Evolutionary conservation across 2,888 invertebrate genomes (phyloP), one percentile per base, ranked within the genome.

Genomic region (Agelastica alni): DNA sequence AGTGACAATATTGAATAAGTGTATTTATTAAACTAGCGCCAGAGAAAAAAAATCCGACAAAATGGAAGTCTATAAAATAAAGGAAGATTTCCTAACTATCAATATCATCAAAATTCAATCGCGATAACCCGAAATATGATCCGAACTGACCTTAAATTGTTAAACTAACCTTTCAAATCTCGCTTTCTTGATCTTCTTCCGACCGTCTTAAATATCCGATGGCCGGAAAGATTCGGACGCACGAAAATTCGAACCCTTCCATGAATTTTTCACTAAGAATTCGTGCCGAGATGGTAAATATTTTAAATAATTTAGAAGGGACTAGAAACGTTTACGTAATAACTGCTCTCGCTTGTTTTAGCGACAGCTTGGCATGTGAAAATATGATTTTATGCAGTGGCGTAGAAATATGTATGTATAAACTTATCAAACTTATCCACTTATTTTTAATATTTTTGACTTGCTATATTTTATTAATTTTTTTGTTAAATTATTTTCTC

Each of bases 41-140:
- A n/a, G n/a, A n/a, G n/a, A n/a, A n/a, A n/a, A n/a, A 26, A 26
- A 26, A 26, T 26, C 26, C 26, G 9, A 9, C 7, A 9, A 26
- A 26, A 26, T 26, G 26, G 26, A n/a, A 26, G 26, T 26, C 26
- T 9, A 26, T 26, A 26, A 26, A 26, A 26, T 26, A 26, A 9
- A 26, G 9, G 26, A 26, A 26, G 3, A 26, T 26, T 26, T 26
- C 26, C 26, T 10, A 10, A 37, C 43, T 47, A 47, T 48, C 48
- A 30, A 48, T 39, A 39, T 39, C 47, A 48, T 48, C 47, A 39
- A 48, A 48, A 48, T 48, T 48, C 41, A 48, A 48, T 41, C 41
- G 41, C 31, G 41, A 49, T 49, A 41, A 32, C 22, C 31, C n/a
- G 12, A 42, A 49, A 42, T 49, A 49, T 41, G 41, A 49, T 16